Base-by-base conservation (phyloP, 2,113 vertebrate genomes). In the Laterallus jamaicensis region DNA sequence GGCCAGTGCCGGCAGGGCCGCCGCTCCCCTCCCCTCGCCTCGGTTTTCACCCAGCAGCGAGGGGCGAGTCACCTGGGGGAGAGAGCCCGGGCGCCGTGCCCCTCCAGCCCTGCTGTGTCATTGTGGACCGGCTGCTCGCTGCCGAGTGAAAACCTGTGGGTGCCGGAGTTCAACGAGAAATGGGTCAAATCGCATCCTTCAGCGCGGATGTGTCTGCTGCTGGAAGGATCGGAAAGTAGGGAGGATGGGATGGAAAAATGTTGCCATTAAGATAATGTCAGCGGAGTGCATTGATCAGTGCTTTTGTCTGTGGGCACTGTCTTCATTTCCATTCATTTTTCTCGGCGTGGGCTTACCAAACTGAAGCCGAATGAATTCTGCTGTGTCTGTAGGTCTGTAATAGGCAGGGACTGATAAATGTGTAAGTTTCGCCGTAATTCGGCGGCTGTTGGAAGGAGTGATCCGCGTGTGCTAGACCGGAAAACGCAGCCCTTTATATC, bases 31-130 rank as follows among this genome's bases (percentile, higher is more conserved):
- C 42, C n/a, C 73, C 67, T 68, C 84, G 63, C 52, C 42, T 20
- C 56, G 50, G 68, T 32, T 68, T 9, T 12, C 76, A 10, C 3
- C 28, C 17, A 35, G 93, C 67, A 92, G 88, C 66, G 62, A 78
- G 92, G 89, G 80, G 87, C 84, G 31, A 74, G 84, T 74, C 73
- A 92, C 81, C 87, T 47, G 91, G 7, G 88, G 86, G 84, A 88
- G 35, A 64, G 81, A 96, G 82, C 89, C 88, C 80, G 59, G 91
- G 77, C 47, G 78, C 64, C 31, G 70, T 5, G 88, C 77, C 89
- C 82, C 89, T 89, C 29, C 73, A 39, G 86, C 97, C 96, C 96
- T 98, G 98, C 97, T 97, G 97, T 98, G 97, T 98, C 97, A 97
- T 96, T 86, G 97, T 60, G 96, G 95, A 96, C 42, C 80, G 25